Percentiles rank a stretch among this genome's conserved stretches.
These are phyloP conservation scores for Monodelphis domestica DNA, from an alignment of 2,797 vertebrate species.

Conservation along the genomic window DNA sequence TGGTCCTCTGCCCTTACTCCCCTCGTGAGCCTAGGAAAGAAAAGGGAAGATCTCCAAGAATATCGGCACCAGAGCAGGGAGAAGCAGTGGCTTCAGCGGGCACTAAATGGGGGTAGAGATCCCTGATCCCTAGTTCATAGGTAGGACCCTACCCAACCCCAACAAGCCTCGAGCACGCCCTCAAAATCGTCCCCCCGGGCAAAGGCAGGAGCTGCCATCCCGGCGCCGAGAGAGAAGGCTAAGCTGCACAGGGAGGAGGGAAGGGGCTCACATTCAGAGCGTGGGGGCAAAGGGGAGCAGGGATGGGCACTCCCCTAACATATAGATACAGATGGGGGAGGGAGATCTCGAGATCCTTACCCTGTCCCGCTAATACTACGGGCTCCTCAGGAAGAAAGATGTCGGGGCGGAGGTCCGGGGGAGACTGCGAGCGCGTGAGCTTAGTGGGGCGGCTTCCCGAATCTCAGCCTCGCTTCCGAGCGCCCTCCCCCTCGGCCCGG, in stretches of 20 bases:
- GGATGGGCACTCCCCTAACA: background rate
- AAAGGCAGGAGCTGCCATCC: background rate
- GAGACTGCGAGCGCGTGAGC: background rate
- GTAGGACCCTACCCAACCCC: background rate
- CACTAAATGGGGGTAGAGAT: background rate
- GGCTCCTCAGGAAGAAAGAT: background rate
- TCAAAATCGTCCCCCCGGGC: background rate
- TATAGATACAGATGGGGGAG: background rate
- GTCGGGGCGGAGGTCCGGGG: background rate
- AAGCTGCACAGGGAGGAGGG: background rate
- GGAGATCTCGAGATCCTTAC: background rate
- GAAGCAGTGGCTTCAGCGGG: background rate
- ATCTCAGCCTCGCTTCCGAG: background rate
- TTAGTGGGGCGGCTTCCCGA: background rate
- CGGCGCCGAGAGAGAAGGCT: background rate
- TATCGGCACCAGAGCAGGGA: background rate
- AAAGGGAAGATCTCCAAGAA: constrained; percentile 18
- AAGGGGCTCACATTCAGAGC: background rate
- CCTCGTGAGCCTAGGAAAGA: constrained; percentile 31
- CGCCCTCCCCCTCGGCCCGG: fast-evolving
- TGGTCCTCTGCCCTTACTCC: constrained; percentile 31
- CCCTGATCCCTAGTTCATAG: constrained; percentile 5
- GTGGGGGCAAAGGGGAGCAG: background rate
- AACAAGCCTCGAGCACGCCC: background rate
- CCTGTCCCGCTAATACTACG: background rate